Evolutionary conservation across 1,140 invertebrate genomes (phyloP), one percentile per base, ranked within the genome.

Genomic region (Drosophila setifemur): DNA sequence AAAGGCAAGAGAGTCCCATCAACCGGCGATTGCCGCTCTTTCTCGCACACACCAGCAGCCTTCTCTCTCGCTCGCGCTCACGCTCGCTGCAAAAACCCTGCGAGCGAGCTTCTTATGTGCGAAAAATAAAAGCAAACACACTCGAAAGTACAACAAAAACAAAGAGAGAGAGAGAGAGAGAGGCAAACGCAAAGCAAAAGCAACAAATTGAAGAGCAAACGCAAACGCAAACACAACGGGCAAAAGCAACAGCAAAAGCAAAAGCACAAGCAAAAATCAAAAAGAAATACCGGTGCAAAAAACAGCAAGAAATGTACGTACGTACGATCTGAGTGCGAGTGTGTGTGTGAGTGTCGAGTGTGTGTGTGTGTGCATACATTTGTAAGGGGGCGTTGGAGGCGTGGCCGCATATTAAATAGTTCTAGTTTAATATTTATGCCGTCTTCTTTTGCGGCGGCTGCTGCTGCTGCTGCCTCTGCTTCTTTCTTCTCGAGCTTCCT

Each of bases 251-350:
- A n/a, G n/a, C n/a, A 44, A 47, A 29, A 7, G 31, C 33, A 50
- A 50, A 50, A 25, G 47, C 47, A 37, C n/a, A 49, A 16, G 12
- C 6, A 21, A 49, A 49, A 60, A 21, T 9, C 25, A 37, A 54
- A n/a, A n/a, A 61, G 14, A 39, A 54, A 54, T 60, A 61, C 57
- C 57, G 53, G 57, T 64, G 44, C 18, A 39, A 19, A 42, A 64
- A 55, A 58, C 4, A n/a, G 53, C 12, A 42, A 58, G 8, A 58
- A 54, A 35, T 33, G 35, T 7, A 48, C 29, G 54, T 33, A 39
- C 31, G 33, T 33, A 35, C 39, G 23, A 33, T 33, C 2, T 28
- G 16, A 28, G 19, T 50, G 33, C 11, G n/a, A n/a, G n/a, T 19
- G 14, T 16, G 21, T 19, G 16, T 35, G 19, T 50, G 33, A 29